These are phyloP conservation scores for Morone saxatilis DNA, from an alignment of 2,113 vertebrate species.

Conservation along the genomic window DNA sequence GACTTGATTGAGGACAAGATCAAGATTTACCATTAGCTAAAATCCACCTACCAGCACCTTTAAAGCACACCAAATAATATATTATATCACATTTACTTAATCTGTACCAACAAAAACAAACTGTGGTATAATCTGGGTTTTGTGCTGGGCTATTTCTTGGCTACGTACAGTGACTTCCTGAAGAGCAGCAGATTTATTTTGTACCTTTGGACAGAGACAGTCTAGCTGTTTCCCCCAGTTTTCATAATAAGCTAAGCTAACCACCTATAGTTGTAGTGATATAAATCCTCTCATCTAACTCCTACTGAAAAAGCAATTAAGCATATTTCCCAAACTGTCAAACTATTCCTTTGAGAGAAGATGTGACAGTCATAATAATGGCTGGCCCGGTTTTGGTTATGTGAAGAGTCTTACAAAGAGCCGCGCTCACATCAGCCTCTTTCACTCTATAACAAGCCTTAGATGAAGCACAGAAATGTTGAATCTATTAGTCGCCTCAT, in stretches of 20 bases:
- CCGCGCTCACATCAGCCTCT: neutral
- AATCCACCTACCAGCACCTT: neutral
- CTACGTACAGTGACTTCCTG: neutral
- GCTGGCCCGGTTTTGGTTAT: neutral
- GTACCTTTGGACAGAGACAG: neutral
- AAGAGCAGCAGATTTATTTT: neutral
- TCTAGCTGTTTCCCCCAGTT: neutral
- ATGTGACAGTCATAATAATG: neutral
- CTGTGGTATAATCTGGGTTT: neutral
- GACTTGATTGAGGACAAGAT: neutral
- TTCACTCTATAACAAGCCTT: neutral
- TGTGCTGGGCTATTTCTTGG: neutral
- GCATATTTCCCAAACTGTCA: neutral
- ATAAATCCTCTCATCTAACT: neutral
- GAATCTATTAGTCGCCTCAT: slow-evolving; percentile 21
- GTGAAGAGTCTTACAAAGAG: neutral
- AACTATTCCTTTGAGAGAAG: slow-evolving; percentile 1
- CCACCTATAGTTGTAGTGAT: neutral
- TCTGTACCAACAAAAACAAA: too few relatives aligned
- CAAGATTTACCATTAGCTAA: neutral
- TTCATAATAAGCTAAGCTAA: neutral
- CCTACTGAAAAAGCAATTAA: neutral
- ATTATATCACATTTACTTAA: too few relatives aligned
- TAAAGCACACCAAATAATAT: neutral
- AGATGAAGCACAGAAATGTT: slow-evolving; percentile 28